These are phyloP conservation scores for Conger conger DNA, from an alignment of 2,113 vertebrate species.

Conservation along the genomic window DNA sequence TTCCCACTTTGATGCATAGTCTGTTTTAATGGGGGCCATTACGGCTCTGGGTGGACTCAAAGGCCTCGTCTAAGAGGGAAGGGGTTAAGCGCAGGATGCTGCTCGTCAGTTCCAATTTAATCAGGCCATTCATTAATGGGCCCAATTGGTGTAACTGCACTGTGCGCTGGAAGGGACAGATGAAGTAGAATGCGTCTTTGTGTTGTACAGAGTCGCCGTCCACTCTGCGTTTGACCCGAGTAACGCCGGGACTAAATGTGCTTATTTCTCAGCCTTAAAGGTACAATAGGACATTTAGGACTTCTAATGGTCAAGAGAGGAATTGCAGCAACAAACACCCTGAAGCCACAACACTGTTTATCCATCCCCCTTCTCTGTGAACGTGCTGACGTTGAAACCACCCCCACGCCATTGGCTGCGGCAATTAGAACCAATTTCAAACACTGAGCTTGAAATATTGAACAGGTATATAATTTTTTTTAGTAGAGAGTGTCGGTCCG, in stretches of 20 bases:
- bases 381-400: no score
- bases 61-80: constrained; percentile 36
- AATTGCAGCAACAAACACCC: no score
- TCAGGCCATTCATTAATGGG: constrained; percentile 35
- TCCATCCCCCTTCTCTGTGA: no score
- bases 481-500: no score
- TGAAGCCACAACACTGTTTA: no score
- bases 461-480: no score
- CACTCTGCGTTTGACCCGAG: constrained; percentile 26
- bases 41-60: constrained; percentile 34
- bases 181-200: constrained; percentile 45
- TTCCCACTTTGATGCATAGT: constrained; percentile 52
- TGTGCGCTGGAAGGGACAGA: constrained; percentile 39
- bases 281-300: no score
- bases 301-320: no score
- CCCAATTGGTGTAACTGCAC: constrained; percentile 49
- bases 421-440: no score
- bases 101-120: constrained; percentile 50
- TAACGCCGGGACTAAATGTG: neutral
- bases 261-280: neutral
- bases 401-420: no score
- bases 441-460: no score
- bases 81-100: constrained; percentile 48
- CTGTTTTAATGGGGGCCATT: constrained; percentile 56
- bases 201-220: constrained; percentile 33